Evolutionary conservation across 2,113 vertebrate species (phyloP).

Genomic region (Fregata magnificens): DNA sequence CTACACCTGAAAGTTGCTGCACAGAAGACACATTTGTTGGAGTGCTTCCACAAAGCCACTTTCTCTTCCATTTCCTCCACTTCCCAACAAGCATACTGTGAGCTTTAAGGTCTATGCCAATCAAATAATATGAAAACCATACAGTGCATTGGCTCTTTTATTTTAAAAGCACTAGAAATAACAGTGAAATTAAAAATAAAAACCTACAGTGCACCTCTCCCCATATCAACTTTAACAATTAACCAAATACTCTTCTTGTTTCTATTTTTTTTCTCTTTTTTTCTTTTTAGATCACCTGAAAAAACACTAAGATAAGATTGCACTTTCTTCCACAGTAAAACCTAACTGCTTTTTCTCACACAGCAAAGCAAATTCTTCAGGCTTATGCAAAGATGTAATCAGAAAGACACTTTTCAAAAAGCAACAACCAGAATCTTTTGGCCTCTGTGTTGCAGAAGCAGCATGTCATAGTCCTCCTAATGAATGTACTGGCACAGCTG

Average conservation of each 20-base stretch:
- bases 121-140: background rate
- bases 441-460: background rate
- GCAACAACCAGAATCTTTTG: background rate
- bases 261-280: background rate
- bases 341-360: background rate
- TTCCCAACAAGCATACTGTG: background rate
- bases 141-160: background rate
- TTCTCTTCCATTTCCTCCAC: background rate
- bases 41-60: background rate
- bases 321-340: background rate
- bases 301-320: background rate
- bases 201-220: background rate
- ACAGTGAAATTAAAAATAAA: background rate
- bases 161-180: background rate
- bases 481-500: background rate
- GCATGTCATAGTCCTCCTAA: background rate
- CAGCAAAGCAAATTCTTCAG: background rate
- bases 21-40: background rate
- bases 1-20: background rate
- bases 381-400: background rate
- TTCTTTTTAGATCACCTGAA: background rate
- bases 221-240: background rate
- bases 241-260: background rate
- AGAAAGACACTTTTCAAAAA: background rate
- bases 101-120: background rate